These are phyloP conservation scores for Hyperoplus immaculatus DNA, from an alignment of 2,797 vertebrate genomes.

Conservation along the genomic window DNA sequence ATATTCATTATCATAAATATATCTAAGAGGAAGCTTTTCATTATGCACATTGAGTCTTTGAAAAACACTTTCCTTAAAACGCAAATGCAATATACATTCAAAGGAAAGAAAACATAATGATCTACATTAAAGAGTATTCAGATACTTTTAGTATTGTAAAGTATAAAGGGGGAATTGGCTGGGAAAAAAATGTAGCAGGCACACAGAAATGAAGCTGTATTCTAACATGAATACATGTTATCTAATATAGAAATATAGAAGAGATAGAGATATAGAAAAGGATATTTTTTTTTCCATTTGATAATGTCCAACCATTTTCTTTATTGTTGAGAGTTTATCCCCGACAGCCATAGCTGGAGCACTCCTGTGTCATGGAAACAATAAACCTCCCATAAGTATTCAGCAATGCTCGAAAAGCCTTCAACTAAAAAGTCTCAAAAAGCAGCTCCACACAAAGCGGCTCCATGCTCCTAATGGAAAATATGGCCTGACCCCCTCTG, in stretches of 20 bases:
- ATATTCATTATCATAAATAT: not conserved
- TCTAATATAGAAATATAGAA: too few species aligned
- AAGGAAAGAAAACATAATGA: not conserved
- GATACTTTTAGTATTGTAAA: not conserved
- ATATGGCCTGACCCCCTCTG: slow-evolving; percentile 71
- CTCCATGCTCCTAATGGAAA: slow-evolving; percentile 81
- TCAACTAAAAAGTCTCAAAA: slow-evolving; percentile 27
- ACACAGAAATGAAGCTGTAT: slow-evolving; percentile 5
- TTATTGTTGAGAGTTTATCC: slow-evolving; percentile 40
- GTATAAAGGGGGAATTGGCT: not conserved
- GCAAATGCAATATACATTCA: not conserved
- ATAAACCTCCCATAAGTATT: slow-evolving; percentile 58
- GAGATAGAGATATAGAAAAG: too few species aligned
- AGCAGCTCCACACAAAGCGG: slow-evolving; percentile 64
- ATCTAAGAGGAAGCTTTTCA: not conserved
- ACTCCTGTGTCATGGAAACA: slow-evolving; percentile 65
- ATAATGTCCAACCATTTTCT: slow-evolving; percentile 27
- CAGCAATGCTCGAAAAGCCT: slow-evolving; percentile 68
- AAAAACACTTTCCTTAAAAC: not conserved
- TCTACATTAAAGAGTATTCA: not conserved
- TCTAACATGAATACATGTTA: slow-evolving; percentile 20
- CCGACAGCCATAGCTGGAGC: slow-evolving; percentile 49
- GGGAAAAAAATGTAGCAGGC: not conserved
- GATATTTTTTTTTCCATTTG: slow-evolving; percentile 38
- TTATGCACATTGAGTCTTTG: not conserved